These are phyloP conservation scores for Crotalus helleri DNA, from an alignment of 2,113 vertebrate species.

Conservation along the genomic window DNA sequence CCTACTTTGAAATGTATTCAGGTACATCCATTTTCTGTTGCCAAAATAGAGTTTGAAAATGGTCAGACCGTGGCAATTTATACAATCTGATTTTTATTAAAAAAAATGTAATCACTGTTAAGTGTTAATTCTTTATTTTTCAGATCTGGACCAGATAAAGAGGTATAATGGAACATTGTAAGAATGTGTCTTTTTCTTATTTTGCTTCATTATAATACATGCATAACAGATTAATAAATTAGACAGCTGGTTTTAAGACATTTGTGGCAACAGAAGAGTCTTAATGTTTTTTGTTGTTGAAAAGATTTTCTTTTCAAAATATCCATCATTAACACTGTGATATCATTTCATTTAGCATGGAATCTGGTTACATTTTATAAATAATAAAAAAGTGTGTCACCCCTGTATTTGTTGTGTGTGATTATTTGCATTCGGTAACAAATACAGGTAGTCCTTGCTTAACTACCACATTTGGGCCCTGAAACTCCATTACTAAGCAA, in stretches of 20 bases:
- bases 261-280: neutral
- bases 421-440: neutral
- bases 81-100: neutral
- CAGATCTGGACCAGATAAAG: neutral
- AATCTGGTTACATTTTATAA: neutral
- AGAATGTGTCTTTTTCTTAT: neutral
- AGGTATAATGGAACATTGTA: neutral
- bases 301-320: neutral
- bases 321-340: neutral
- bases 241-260: neutral
- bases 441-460: neutral
- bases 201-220: neutral
- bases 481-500: neutral
- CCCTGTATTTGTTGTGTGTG: neutral
- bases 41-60: neutral
- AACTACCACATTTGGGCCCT: neutral
- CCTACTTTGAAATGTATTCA: neutral
- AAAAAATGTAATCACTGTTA: neutral
- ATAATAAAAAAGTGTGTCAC: neutral
- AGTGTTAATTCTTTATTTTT: neutral
- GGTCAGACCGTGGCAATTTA: neutral
- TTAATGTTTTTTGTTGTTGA: neutral
- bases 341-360: neutral
- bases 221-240: neutral
- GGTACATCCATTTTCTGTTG: neutral